Conservation (phyloP, 1,140 invertebrate species). For the Euwallacea similis region DNA sequence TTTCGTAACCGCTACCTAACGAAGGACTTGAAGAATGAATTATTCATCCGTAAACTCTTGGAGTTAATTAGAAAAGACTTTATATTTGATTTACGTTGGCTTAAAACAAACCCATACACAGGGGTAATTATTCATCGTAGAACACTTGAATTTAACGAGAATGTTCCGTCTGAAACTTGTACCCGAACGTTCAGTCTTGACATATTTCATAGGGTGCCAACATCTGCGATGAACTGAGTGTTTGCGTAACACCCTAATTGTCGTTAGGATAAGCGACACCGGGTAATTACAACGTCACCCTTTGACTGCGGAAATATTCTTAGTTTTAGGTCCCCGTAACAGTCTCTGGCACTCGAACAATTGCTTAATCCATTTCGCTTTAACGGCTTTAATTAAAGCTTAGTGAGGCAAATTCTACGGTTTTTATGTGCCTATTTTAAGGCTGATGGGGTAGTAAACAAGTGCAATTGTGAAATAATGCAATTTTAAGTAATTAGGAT, state of each 20-base stretch:
- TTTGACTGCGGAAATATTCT: constrained; percentile 34
- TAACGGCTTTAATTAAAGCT: constrained; percentile 31
- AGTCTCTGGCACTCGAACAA: constrained; percentile 33
- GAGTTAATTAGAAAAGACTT: too few species aligned
- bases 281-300: constrained; percentile 33
- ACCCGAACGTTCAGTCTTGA: constrained; percentile 27
- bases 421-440: constrained; percentile 28
- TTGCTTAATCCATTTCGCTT: constrained; percentile 32
- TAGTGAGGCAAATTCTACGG: constrained; percentile 7
- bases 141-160: constrained; percentile 26
- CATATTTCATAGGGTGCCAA: constrained; percentile 35
- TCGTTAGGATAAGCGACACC: constrained; percentile 33
- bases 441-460: constrained; percentile 17
- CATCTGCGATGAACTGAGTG: constrained; percentile 34
- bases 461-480: constrained; percentile 1
- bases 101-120: background rate
- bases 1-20: too few species aligned
- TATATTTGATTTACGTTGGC: too few species aligned
- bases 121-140: constrained; percentile 28
- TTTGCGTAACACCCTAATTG: constrained; percentile 38
- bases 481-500: constrained; percentile 4
- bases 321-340: constrained; percentile 17
- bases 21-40: too few species aligned
- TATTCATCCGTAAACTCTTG: too few species aligned
- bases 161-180: constrained; percentile 20